Percentiles rank a stretch among this genome's conserved stretches.
Evolutionary conservation across 2,888 invertebrate species (phyloP).

Genomic region (Heliconius charithonia): DNA sequence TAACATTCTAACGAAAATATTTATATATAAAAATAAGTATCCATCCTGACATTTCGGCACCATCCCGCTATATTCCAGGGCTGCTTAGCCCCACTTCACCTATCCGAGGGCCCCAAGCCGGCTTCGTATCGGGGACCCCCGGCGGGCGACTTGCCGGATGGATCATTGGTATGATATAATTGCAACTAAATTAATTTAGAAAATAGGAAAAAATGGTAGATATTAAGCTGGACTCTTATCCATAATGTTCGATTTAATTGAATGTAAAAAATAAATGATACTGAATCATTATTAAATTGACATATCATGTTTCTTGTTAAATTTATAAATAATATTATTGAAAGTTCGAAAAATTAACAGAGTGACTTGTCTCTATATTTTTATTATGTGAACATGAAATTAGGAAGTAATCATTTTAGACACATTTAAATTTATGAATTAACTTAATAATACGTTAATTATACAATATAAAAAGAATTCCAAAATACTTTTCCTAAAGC

Average conservation of each 20-base stretch:
- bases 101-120: conserved; percentile 74
- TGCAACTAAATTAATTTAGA: conserved; percentile 8
- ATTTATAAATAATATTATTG: not conserved
- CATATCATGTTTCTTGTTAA: no score
- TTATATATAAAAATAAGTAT: not conserved
- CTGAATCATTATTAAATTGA: not conserved
- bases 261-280: not conserved
- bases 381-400: no score
- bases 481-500: not conserved
- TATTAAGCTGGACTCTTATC: not conserved
- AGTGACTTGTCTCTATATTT: no score
- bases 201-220: not conserved
- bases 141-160: conserved; percentile 85
- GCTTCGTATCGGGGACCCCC: conserved; percentile 79
- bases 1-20: not conserved
- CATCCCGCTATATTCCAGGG: conserved; percentile 62
- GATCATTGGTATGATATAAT: conserved; percentile 81
- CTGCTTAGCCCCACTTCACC: conserved; percentile 74
- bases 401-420: no score
- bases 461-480: not conserved
- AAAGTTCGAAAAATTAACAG: not conserved
- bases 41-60: conserved; percentile 5
- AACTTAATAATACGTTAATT: not conserved
- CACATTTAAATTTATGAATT: not conserved
- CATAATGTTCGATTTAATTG: not conserved